phyloP scores from a whole-genome alignment of 37 sponge, comb jelly and placozoan genomes.

The Aphrocallistes beatrix region DNA sequence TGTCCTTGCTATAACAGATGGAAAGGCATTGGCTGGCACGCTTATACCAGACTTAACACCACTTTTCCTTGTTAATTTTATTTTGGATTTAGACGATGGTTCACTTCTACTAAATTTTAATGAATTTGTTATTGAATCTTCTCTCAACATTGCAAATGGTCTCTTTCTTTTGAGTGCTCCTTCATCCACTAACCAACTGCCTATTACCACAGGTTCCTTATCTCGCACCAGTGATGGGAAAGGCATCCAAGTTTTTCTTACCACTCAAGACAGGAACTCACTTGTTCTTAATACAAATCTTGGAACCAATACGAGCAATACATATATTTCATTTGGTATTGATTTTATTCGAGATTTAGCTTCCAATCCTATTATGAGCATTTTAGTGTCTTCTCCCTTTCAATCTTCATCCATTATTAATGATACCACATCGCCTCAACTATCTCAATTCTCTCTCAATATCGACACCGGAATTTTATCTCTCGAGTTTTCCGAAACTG shows the following conservation, averaged over 20 bases:
- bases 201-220: neutral
- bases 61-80: conserved; percentile 40
- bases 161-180: neutral
- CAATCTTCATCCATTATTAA: neutral
- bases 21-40: conserved; percentile 60
- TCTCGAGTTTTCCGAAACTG: conserved; percentile 26
- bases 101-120: conserved; percentile 36
- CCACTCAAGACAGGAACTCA: conserved; percentile 14
- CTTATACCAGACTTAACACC: conserved; percentile 46
- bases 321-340: conserved; percentile 29
- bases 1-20: conserved; percentile 83
- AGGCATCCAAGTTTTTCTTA: neutral
- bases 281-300: conserved; percentile 20
- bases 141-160: conserved; percentile 31
- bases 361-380: conserved; percentile 22
- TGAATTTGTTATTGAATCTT: conserved; percentile 41
- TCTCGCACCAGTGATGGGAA: neutral
- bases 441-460: neutral
- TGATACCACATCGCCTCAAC: conserved; percentile 18
- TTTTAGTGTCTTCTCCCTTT: conserved; percentile 24
- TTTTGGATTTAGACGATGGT: conserved; percentile 58
- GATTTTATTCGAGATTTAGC: conserved; percentile 45
- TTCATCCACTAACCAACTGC: neutral
- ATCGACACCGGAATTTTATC: conserved; percentile 12
- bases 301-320: conserved; percentile 33